Evolutionary conservation across 2,888 invertebrate species (phyloP).

Genomic region (Polyploca ridens): DNA sequence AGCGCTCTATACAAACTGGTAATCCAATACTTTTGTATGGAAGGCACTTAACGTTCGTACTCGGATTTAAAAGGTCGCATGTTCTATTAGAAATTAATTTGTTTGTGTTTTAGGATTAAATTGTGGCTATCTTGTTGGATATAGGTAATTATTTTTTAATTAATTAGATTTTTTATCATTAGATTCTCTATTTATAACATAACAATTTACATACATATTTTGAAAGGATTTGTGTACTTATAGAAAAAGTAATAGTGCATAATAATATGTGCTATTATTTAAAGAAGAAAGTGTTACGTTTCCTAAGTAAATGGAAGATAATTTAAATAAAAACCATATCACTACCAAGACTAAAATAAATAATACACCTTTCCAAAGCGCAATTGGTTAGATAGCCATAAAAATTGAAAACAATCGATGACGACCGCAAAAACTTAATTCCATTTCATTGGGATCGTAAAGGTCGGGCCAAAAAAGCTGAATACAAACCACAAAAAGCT

Average conservation of each 20-base stretch:
- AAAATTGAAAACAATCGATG: constrained; percentile 57
- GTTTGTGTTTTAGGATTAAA: constrained; percentile 4
- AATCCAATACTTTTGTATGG: constrained; percentile 85
- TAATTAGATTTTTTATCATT: not conserved
- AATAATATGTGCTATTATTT: too few relatives aligned
- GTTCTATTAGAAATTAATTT: constrained; percentile 47
- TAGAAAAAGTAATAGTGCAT: not conserved
- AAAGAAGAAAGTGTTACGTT: not conserved
- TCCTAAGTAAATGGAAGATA: not conserved
- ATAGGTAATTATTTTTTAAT: not conserved
- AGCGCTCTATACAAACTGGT: constrained; percentile 75
- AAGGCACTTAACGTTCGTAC: constrained; percentile 76
- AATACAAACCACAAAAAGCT: constrained; percentile 75
- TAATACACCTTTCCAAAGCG: constrained; percentile 12
- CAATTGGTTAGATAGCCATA: constrained; percentile 32
- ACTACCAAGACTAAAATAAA: not conserved
- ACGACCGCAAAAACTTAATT: constrained; percentile 64
- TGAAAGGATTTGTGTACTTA: not conserved
- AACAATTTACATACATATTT: too few relatives aligned
- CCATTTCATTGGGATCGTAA: constrained; percentile 59
- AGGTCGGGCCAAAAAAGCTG: constrained; percentile 56
- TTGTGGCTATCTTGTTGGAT: not conserved
- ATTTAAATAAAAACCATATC: too few relatives aligned
- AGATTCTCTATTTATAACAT: too few relatives aligned
- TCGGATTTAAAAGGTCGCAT: constrained; percentile 68